Percentiles rank a stretch among this genome's conserved stretches.
Evolutionary conservation across 2,113 vertebrate species (phyloP).

Genomic region (Fukomys damarensis): DNA sequence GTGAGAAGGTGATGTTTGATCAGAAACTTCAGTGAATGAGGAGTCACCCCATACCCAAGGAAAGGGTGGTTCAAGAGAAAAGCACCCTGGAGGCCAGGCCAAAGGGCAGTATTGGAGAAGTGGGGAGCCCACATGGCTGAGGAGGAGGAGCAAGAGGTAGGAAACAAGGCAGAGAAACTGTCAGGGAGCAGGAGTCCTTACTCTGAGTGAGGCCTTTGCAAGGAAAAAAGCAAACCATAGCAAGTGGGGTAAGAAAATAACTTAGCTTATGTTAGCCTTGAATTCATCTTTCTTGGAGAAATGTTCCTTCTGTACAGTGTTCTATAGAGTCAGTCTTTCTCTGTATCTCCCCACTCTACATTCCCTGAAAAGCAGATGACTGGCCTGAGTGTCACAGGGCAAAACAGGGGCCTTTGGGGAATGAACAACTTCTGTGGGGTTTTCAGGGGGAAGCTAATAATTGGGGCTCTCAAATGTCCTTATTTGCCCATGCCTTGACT

Average conservation of each 20-base stretch:
- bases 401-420: neutral
- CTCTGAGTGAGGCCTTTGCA: neutral
- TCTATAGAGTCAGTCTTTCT: neutral
- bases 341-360: neutral
- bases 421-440: neutral
- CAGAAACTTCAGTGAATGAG: neutral
- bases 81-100: neutral
- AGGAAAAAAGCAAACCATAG: neutral
- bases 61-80: neutral
- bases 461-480: neutral
- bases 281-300: neutral
- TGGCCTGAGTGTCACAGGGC: neutral
- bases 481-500: neutral
- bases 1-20: neutral
- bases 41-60: neutral
- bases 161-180: neutral
- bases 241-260: constrained; percentile 36
- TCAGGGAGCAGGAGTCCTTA: neutral
- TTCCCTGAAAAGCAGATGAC: neutral
- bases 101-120: neutral
- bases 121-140: neutral
- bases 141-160: neutral
- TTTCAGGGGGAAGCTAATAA: neutral
- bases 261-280: neutral
- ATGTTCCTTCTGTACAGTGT: neutral